Evolutionary conservation across 2,113 vertebrate genomes (phyloP).

Genomic region (Urocolius indicus): DNA sequence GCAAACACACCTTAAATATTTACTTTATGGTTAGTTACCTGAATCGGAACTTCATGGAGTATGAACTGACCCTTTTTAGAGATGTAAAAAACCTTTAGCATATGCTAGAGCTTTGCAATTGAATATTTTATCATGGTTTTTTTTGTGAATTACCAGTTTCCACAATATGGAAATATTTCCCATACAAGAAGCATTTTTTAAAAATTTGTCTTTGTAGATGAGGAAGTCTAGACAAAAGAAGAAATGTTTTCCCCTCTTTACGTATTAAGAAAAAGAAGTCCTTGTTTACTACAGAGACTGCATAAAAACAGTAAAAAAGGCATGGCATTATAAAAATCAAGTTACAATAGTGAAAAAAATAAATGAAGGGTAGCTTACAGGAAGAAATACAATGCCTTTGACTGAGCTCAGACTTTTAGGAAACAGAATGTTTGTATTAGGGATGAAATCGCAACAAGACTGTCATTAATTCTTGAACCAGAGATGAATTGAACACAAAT

Average conservation of each 20-base stretch:
- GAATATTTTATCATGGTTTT: neutral
- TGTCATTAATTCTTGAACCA: neutral
- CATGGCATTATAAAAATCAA: neutral
- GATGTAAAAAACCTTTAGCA: neutral
- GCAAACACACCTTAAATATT: neutral
- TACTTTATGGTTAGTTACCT: neutral
- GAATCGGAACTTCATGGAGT: neutral
- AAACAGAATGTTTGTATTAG: neutral
- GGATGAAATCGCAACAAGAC: neutral
- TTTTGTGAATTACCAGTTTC: neutral
- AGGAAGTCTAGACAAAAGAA: neutral
- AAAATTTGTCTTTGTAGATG: neutral
- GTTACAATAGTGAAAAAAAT: neutral
- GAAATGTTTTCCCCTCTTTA: accelerated
- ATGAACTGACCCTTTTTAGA: neutral
- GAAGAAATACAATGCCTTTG: neutral
- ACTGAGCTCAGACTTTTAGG: neutral
- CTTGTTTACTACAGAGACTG: neutral
- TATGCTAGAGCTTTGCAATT: neutral
- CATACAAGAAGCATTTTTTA: neutral
- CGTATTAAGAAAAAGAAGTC: neutral
- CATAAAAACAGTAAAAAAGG: neutral
- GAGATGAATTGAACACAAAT: neutral
- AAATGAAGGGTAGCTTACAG: neutral
- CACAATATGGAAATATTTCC: neutral